Evolutionary conservation across 1,140 invertebrate species (phyloP), one percentile per base, ranked within the genome.

Genomic region (Dendrolimus kikuchii): DNA sequence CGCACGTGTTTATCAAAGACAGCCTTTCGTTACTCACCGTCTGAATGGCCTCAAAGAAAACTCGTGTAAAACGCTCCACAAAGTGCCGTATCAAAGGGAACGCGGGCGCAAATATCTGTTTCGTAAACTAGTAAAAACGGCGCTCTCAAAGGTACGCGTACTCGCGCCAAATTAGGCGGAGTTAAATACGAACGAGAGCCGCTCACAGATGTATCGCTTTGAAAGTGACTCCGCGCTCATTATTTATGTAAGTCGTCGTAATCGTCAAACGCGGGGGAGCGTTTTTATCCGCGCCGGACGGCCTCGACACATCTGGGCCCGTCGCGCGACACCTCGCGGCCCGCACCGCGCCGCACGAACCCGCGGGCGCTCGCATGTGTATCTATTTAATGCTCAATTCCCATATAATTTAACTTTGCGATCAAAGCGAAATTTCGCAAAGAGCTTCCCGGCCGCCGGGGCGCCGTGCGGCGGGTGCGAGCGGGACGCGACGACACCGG

Each of bases 1-100:
- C 81, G 83, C 81, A 86, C 83, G 83, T 86, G 83, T 86, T 86
- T 85, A 86, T 85, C 81, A 86, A 85, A 86, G 83, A 84, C 83
- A 84, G 81, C 83, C 83, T 86, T 86, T 84, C 83, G 81, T 86
- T 86, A 84, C 81, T 84, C 80, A 86, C 79, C 81, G 83, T 86
- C 79, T 86, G 83, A 86, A 86, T 84, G 79, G 81, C 73, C 79
- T 86, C 82, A 86, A 86, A 86, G 84, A 81, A 84, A 84, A 84
- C 83, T 84, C 81, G 81, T 83, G 83, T 86, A 86, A 86, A 86
- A 86, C 77, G 80, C 77, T 84, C 75, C 75, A 81, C 81, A 84
- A 86, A 84, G 81, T 84, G 81, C 81, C 78, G 81, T 81, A 81
- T 84, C 78, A 84, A 86, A 84, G 83, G 78, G 74, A 75, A 80